These are phyloP conservation scores for Melanaphis sacchari DNA, from an alignment of 1,140 invertebrate genomes.

Conservation along the genomic window DNA sequence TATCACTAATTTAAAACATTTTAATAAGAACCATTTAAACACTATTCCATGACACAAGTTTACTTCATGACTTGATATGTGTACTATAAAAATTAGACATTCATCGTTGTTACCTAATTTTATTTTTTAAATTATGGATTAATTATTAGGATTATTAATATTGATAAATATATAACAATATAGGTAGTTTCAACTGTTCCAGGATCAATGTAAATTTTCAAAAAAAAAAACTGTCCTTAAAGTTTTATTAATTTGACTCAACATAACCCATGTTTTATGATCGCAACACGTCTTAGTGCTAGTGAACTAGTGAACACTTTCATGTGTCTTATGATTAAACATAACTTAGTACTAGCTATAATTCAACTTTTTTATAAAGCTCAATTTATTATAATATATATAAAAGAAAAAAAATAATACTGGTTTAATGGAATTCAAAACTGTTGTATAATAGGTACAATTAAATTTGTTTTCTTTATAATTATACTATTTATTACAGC, in stretches of 20 bases:
- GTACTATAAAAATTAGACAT: background rate
- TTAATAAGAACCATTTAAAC: too few species aligned
- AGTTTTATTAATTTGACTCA: background rate
- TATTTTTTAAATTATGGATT: background rate
- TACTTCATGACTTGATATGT: too few species aligned
- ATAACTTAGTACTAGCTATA: background rate
- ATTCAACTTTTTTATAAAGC: background rate
- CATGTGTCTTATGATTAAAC: background rate
- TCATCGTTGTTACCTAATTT: background rate
- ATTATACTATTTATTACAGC: background rate
- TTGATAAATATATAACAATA: background rate
- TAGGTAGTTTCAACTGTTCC: background rate
- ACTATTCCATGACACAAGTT: too few species aligned
- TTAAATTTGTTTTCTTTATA: too few species aligned
- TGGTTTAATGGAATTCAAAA: background rate
- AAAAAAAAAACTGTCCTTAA: background rate
- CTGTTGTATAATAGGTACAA: background rate
- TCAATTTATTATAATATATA: background rate
- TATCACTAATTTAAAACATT: too few species aligned
- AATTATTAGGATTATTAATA: too few species aligned
- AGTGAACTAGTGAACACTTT: background rate
- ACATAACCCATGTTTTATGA: background rate
- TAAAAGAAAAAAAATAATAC: background rate
- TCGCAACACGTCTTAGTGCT: background rate
- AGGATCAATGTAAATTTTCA: background rate